phyloP scores from a whole-genome alignment of 2,797 vertebrate genomes.

The Rhinatrema bivittatum region DNA sequence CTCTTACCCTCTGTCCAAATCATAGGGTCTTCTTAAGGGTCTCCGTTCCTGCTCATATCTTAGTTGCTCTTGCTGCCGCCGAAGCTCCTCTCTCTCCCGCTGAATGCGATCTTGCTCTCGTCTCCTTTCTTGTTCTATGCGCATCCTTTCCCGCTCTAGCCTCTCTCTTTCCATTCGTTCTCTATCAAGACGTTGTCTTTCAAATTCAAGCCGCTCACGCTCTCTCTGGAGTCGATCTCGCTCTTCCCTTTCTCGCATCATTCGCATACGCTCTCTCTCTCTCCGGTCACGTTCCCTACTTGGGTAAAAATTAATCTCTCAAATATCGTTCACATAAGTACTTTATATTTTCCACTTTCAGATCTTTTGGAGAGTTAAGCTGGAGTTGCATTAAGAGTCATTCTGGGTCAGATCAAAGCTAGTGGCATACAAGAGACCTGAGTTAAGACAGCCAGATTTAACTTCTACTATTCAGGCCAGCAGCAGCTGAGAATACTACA shows the following conservation, averaged over 20 bases:
- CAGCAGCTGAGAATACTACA: too few relatives aligned
- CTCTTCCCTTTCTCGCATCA: constrained; percentile 80
- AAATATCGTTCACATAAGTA: too few relatives aligned
- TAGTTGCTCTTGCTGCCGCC: constrained; percentile 85
- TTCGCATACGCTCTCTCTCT: constrained; percentile 77
- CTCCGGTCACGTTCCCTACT: constrained; percentile 64
- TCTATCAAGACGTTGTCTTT: constrained; percentile 78
- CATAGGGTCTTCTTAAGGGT: constrained; percentile 74
- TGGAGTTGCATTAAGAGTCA: too few relatives aligned
- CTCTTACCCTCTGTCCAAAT: constrained; percentile 72
- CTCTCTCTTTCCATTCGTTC: constrained; percentile 86
- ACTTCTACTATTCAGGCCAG: too few relatives aligned
- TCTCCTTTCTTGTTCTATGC: constrained; percentile 82
- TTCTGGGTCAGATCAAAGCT: too few relatives aligned
- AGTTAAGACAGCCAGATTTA: too few relatives aligned
- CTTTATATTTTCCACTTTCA: background rate
- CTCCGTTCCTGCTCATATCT: constrained; percentile 84
- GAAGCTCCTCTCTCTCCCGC: constrained; percentile 83
- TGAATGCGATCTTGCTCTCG: constrained; percentile 91
- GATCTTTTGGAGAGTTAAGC: too few relatives aligned
- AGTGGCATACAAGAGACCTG: too few relatives aligned
- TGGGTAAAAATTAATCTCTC: background rate
- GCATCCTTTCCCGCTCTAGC: constrained; percentile 81
- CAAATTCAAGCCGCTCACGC: constrained; percentile 76
- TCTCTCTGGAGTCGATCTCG: constrained; percentile 75